A percentile compares a stretch with the other conserved stretches of the same genome.
These are phyloP conservation scores for Eucidaris tribuloides DNA, from an alignment of 35 echinoderm and acorn worm genomes.

Conservation along the genomic window DNA sequence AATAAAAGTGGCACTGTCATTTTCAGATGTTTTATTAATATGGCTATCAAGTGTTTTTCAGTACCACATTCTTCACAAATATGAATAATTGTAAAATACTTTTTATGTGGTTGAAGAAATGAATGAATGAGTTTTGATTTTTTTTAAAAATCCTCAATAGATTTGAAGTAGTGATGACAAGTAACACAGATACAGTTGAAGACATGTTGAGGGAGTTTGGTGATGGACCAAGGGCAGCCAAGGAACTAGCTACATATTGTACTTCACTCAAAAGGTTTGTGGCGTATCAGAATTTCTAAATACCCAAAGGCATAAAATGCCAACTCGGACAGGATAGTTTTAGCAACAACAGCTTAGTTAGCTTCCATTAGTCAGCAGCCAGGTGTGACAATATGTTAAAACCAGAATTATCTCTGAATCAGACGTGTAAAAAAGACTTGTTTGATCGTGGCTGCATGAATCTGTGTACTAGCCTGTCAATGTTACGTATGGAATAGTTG, in stretches of 20 bases:
- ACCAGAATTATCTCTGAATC: no score
- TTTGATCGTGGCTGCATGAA: no score
- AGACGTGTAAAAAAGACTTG: no score
- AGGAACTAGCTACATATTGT: slow-evolving; percentile 54
- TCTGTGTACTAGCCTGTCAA: no score
- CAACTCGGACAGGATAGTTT: no score
- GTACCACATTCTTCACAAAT: neutral
- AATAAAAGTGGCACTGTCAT: neutral
- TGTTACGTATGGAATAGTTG: no score
- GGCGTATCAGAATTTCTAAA: no score
- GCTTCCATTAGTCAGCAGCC: no score
- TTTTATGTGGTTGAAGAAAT: neutral
- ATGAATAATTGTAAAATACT: neutral
- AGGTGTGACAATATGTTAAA: no score
- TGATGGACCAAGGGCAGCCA: slow-evolving; percentile 32
- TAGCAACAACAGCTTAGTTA: no score
- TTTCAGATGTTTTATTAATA: neutral
- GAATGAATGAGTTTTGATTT: neutral
- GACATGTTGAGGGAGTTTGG: slow-evolving; percentile 51
- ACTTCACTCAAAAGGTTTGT: slow-evolving; percentile 45
- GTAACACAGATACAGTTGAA: slow-evolving; percentile 37
- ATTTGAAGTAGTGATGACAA: slow-evolving; percentile 40
- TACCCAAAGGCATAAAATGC: no score
- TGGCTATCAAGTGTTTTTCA: neutral
- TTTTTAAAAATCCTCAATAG: slow-evolving; percentile 27